phyloP scores from a whole-genome alignment of 2,113 vertebrate genomes.

The Dendropsophus ebraccatus region DNA sequence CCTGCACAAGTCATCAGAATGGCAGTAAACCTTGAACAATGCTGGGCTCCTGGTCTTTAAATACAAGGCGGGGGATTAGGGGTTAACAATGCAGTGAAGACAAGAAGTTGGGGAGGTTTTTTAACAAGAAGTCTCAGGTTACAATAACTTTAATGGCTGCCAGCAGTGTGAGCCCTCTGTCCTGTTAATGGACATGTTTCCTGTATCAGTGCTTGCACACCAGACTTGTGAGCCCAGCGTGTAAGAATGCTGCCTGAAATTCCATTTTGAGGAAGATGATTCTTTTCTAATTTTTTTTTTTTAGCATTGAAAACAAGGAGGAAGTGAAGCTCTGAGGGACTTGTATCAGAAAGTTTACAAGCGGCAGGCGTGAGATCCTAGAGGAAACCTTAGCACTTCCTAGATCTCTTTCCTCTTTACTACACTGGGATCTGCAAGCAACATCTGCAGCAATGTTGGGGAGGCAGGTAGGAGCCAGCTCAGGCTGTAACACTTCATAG shows the following conservation, averaged over 20 bases:
- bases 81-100: constrained; percentile 29
- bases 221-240: background rate
- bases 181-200: constrained; percentile 41
- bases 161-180: constrained; percentile 10
- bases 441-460: background rate
- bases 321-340: constrained; percentile 7
- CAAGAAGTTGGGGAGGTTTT: constrained; percentile 12
- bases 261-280: background rate
- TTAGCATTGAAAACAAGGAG: constrained; percentile 15
- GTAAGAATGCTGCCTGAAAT: background rate
- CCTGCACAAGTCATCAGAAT: too few relatives aligned
- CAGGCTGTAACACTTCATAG: too few relatives aligned
- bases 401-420: background rate
- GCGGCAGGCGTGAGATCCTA: constrained; percentile 26
- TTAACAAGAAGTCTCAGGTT: constrained; percentile 48
- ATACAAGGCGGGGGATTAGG: background rate
- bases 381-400: constrained; percentile 40
- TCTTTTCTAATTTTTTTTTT: constrained; percentile 21
- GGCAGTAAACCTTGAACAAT: too few relatives aligned
- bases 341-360: constrained; percentile 39
- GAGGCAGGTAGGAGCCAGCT: background rate
- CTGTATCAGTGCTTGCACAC: constrained; percentile 17
- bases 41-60: background rate
- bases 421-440: constrained; percentile 3
- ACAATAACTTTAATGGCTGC: constrained; percentile 46